A percentile compares a stretch with the other conserved stretches of the same genome.
Conservation (phyloP, 2,888 invertebrate genomes). For the Diloba caeruleocephala region DNA sequence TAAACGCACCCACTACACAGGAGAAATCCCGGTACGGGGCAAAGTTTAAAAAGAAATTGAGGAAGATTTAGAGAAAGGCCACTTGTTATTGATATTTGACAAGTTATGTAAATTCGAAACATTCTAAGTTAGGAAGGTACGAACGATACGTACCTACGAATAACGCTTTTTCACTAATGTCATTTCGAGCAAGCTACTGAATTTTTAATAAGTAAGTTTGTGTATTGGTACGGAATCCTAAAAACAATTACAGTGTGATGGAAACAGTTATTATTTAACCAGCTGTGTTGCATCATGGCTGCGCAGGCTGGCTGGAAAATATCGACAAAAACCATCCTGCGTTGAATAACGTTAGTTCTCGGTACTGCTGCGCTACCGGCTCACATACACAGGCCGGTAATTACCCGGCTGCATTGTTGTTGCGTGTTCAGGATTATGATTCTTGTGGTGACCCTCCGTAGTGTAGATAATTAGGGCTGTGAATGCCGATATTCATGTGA, state of each 20-base stretch:
- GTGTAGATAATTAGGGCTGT: too few species aligned
- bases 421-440: constrained; percentile 16
- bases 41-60: too few species aligned
- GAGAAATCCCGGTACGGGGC: too few species aligned
- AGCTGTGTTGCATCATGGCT: constrained; percentile 38
- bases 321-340: constrained; percentile 46
- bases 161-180: background rate
- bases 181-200: background rate
- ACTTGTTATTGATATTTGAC: too few species aligned
- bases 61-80: too few species aligned
- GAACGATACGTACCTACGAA: too few species aligned
- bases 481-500: too few species aligned
- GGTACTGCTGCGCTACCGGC: constrained; percentile 16
- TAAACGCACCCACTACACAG: too few species aligned
- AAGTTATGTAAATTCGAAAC: too few species aligned
- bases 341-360: constrained; percentile 33
- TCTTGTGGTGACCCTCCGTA: background rate
- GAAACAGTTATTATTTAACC: constrained; percentile 50
- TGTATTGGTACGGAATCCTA: too few species aligned
- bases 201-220: too few species aligned
- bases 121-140: too few species aligned
- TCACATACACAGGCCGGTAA: constrained; percentile 36
- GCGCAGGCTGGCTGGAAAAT: constrained; percentile 18
- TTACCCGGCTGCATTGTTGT: constrained; percentile 28
- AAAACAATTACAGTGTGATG: constrained; percentile 16